A percentile compares a stretch with the other conserved stretches of the same genome.
Conservation (phyloP, 2,797 vertebrate species). For the Petrocephalus schoutedeni region DNA sequence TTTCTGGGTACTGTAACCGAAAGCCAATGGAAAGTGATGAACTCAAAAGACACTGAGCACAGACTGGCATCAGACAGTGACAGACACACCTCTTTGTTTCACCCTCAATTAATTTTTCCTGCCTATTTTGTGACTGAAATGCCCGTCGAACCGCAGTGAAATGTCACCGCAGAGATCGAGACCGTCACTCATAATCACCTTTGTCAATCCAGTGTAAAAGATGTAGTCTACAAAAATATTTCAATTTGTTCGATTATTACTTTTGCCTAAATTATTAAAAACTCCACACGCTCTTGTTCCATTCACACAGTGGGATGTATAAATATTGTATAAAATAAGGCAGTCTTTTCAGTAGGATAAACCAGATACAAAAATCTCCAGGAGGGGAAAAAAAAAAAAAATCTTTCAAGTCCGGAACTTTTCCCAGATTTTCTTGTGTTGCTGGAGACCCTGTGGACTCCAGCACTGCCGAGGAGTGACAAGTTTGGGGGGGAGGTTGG, state of each 20-base stretch:
- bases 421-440: slow-evolving; percentile 69
- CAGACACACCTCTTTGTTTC: slow-evolving; percentile 63
- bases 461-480: slow-evolving; percentile 53
- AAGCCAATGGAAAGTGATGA: slow-evolving; percentile 56
- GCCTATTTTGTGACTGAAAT: slow-evolving; percentile 46
- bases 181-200: slow-evolving; percentile 62
- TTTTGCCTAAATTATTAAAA: slow-evolving; percentile 68
- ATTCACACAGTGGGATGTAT: slow-evolving; percentile 79
- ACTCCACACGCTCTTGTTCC: slow-evolving; percentile 65
- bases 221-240: slow-evolving; percentile 83
- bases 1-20: slow-evolving; percentile 55
- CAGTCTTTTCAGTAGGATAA: slow-evolving; percentile 81
- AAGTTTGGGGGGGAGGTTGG: slow-evolving; percentile 31
- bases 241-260: slow-evolving; percentile 75
- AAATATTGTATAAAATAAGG: slow-evolving; percentile 97
- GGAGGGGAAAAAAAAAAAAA: slow-evolving; percentile 49
- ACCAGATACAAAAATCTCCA: slow-evolving; percentile 75
- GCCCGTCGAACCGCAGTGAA: slow-evolving; percentile 41
- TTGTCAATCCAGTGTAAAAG: slow-evolving; percentile 79
- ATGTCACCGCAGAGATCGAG: slow-evolving; percentile 69
- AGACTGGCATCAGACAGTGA: slow-evolving; percentile 63
- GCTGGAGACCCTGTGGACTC: slow-evolving; percentile 60
- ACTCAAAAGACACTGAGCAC: slow-evolving; percentile 55
- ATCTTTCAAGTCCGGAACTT: slow-evolving; percentile 62
- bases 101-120: slow-evolving; percentile 57